Evolutionary conservation across 2,797 vertebrate genomes (phyloP).

Genomic region (Alectoris magna): DNA sequence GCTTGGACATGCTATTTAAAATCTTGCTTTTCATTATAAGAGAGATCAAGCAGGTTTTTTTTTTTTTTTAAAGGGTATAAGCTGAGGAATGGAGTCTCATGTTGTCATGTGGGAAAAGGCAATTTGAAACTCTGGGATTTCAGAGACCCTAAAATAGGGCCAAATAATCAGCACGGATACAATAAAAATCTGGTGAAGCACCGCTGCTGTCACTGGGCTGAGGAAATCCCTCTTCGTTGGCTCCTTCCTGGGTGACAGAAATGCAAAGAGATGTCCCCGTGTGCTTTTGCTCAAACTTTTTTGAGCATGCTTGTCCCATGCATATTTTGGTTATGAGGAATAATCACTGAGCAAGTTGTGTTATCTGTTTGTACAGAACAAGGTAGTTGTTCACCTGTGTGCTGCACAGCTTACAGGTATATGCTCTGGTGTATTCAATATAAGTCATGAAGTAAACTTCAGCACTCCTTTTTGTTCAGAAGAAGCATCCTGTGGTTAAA

Average conservation of each 20-base stretch:
- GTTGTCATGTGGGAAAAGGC: not conserved
- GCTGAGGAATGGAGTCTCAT: not conserved
- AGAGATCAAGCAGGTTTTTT: not conserved
- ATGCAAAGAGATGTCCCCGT: not conserved
- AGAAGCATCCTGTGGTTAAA: constrained; percentile 12
- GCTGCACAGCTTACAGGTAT: not conserved
- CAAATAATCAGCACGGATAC: not conserved
- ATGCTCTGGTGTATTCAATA: not conserved
- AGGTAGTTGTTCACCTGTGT: not conserved
- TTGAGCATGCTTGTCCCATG: not conserved
- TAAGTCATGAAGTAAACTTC: not conserved
- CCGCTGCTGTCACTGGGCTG: not conserved
- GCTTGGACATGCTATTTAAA: not conserved
- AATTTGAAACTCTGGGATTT: not conserved
- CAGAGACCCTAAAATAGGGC: not conserved
- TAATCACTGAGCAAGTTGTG: not conserved
- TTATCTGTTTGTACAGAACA: not conserved
- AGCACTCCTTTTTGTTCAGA: constrained; percentile 1
- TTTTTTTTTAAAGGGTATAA: not conserved
- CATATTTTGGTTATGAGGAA: not conserved
- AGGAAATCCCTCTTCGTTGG: not conserved
- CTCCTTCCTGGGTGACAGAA: not conserved
- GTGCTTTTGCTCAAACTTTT: not conserved
- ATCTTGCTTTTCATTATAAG: constrained; percentile 16
- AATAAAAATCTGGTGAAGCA: not conserved